phyloP scores from a whole-genome alignment of 2,888 invertebrate species.

The Nebria salina region DNA sequence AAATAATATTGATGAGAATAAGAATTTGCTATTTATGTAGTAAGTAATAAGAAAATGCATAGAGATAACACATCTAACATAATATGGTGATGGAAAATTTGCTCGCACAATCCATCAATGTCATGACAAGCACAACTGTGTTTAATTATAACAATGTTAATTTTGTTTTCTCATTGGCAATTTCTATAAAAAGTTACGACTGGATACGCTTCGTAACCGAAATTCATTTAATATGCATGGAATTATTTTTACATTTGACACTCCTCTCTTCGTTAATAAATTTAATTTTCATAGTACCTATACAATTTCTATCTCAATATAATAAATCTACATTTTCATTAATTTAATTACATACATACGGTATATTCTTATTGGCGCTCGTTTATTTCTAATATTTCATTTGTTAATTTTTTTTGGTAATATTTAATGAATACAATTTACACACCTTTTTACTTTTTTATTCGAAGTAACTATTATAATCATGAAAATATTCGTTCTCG shows the following conservation, averaged over 20 bases:
- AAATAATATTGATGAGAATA: no score
- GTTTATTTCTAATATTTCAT: not conserved
- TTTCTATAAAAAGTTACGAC: not conserved
- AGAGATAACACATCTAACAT: no score
- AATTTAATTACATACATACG: not conserved
- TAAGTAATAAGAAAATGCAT: no score
- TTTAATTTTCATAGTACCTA: not conserved
- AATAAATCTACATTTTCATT: not conserved
- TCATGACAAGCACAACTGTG: slow-evolving; percentile 1
- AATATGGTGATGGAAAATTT: not conserved
- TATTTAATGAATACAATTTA: no score
- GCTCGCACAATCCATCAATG: not conserved
- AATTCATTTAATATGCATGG: not conserved
- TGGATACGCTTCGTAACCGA: not conserved
- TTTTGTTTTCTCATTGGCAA: not conserved
- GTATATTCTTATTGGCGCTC: not conserved
- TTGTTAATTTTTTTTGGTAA: not conserved
- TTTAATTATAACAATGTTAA: not conserved
- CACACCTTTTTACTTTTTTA: no score
- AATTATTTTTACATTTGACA: not conserved
- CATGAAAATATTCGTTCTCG: no score
- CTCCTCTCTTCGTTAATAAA: not conserved
- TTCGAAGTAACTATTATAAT: no score
- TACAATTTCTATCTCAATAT: not conserved
- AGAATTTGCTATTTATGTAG: no score